Evolutionary conservation across 2,888 invertebrate genomes (phyloP), one percentile per base, ranked within the genome.

Genomic region (Tipula lateralis): DNA sequence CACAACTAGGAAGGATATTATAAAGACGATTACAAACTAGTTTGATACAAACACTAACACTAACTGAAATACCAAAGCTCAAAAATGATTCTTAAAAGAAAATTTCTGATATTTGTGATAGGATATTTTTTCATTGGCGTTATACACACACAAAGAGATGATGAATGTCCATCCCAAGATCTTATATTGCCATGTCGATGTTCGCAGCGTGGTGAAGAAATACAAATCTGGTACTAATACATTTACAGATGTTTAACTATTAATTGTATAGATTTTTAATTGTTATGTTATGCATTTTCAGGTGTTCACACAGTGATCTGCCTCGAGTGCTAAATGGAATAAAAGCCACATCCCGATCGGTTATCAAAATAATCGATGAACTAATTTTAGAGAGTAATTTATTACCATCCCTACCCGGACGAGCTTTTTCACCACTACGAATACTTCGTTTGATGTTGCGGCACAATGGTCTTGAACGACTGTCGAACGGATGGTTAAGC

Each of bases 221-320:
- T 95, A 87, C 96, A 96, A 92, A 95, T 96, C 91, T 96, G 96
- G 96, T 96, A 91, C 66, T 7, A 24, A 66, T 66, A 91, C 88
- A 87, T 12, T 32, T 29, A 84, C 9, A 6, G 0, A 16, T 50
- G 39, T 0, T 1, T 30, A 44, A 29, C 32, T 30, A 83, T 44
- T 1, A 32, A 50, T 30, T 39, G 13, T 29, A 7, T 44, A 4
- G 7, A 50, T 32, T 50, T 50, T 19, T 50, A 84, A 9, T 30
- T 32, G 13, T 34, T 1, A 19, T 34, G 30, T 44, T 36, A 6
- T 86, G 83, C 84, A 80, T 29, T 91, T 91, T 3, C 89, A 96
- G 96, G 96, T 97, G 97, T 89, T 96, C 96, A n/a, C 96, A 96
- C 91, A 96, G 96, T 91, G 96, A 96, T 88, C 90, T 96, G 85